phyloP scores from a whole-genome alignment of 2,113 vertebrate species.

The Oceanodroma tethys region DNA sequence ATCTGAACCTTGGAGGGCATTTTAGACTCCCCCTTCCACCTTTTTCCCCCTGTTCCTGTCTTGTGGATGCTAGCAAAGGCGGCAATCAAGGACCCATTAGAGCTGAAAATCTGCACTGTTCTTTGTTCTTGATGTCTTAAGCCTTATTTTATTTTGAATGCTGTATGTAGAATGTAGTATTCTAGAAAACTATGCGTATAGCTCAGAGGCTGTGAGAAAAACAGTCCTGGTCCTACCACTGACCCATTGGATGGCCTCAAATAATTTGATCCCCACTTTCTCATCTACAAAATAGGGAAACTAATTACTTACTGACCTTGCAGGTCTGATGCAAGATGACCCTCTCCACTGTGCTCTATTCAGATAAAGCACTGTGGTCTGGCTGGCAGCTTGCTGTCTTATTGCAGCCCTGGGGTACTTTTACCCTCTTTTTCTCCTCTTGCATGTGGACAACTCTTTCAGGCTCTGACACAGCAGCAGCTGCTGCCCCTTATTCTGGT shows the following conservation, averaged over 20 bases:
- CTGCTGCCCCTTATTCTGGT: neutral
- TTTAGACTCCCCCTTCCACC: neutral
- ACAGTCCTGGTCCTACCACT: neutral
- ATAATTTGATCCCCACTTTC: neutral
- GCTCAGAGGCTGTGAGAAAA: neutral
- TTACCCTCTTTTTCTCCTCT: neutral
- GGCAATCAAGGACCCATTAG: neutral
- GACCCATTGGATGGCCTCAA: neutral
- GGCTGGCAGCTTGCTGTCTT: neutral
- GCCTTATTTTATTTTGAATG: neutral
- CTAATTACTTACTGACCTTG: neutral
- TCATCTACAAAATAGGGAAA: neutral
- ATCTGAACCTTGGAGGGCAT: neutral
- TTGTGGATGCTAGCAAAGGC: neutral
- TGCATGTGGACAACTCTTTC: neutral
- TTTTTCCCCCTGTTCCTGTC: neutral
- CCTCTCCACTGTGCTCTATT: neutral
- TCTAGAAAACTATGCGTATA: neutral
- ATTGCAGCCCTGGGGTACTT: neutral
- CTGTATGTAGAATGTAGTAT: neutral
- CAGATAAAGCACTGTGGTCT: neutral
- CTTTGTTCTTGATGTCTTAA: neutral
- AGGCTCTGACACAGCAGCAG: neutral
- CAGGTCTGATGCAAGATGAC: neutral
- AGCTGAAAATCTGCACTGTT: neutral